Conservation (phyloP, 1,140 invertebrate genomes). For the Aphis craccivora region DNA sequence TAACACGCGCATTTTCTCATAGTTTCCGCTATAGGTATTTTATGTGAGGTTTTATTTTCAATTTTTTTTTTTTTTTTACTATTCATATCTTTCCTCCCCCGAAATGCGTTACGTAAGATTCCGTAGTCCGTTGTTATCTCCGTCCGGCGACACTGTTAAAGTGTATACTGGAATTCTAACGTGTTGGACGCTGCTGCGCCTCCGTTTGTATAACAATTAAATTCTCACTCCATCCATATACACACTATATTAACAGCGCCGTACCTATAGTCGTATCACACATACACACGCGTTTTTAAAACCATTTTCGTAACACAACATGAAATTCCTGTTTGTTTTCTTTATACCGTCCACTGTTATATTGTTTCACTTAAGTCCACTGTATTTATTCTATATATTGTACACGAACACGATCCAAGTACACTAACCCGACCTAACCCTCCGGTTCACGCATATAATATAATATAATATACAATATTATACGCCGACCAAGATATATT, state of each 20-base stretch:
- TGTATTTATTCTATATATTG: background rate
- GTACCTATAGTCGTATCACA: background rate
- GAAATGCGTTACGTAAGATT: background rate
- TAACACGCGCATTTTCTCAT: background rate
- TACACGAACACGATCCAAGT: background rate
- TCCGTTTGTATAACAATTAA: background rate
- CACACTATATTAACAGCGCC: background rate
- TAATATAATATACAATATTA: background rate
- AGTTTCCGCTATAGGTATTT: background rate
- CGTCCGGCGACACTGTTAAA: background rate
- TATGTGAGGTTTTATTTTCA: background rate
- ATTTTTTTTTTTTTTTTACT: background rate
- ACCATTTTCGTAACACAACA: background rate
- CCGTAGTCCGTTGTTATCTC: background rate
- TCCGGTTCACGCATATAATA: background rate
- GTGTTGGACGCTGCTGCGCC: background rate
- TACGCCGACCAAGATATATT: background rate
- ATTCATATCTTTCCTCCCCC: background rate
- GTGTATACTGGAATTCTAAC: background rate
- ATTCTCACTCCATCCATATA: background rate
- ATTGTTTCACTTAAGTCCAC: background rate
- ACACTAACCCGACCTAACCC: background rate
- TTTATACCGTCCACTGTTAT: background rate
- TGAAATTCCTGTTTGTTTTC: conserved; percentile 31
- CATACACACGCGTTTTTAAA: background rate